Conservation (phyloP, 2,113 vertebrate species). For the Tetrax tetrax region DNA sequence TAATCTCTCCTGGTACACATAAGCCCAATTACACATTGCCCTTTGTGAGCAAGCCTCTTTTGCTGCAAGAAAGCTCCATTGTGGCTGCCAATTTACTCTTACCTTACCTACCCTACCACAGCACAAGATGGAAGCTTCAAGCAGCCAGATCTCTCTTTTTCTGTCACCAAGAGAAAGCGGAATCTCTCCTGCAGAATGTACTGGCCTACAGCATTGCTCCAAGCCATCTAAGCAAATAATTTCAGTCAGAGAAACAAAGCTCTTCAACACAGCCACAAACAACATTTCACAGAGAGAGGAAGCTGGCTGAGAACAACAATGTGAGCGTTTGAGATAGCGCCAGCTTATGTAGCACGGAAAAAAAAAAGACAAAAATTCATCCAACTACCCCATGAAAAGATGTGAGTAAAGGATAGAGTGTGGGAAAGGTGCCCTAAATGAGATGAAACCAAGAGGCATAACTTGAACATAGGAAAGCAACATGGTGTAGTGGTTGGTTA, state of each 20-base stretch:
- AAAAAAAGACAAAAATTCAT: neutral
- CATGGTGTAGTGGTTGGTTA: neutral
- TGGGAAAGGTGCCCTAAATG: neutral
- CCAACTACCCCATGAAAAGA: neutral
- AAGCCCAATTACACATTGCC: neutral
- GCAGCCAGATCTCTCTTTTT: neutral
- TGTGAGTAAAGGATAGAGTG: neutral
- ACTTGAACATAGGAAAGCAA: neutral
- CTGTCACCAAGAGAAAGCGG: neutral
- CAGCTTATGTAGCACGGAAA: neutral
- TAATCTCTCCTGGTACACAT: slow-evolving; percentile 10
- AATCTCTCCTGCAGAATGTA: neutral
- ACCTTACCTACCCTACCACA: neutral
- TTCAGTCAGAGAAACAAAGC: slow-evolving; percentile 22
- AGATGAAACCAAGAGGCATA: neutral
- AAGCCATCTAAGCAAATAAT: neutral
- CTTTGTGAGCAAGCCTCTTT: neutral
- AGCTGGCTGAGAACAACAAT: neutral
- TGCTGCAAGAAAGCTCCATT: neutral
- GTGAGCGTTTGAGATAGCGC: neutral
- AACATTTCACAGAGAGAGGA: neutral
- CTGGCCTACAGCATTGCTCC: neutral
- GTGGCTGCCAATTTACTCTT: neutral
- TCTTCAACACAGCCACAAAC: neutral
- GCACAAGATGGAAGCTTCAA: neutral